Base-by-base conservation (phyloP, 2,113 vertebrate species). In the Cheirogaleus medius region DNA sequence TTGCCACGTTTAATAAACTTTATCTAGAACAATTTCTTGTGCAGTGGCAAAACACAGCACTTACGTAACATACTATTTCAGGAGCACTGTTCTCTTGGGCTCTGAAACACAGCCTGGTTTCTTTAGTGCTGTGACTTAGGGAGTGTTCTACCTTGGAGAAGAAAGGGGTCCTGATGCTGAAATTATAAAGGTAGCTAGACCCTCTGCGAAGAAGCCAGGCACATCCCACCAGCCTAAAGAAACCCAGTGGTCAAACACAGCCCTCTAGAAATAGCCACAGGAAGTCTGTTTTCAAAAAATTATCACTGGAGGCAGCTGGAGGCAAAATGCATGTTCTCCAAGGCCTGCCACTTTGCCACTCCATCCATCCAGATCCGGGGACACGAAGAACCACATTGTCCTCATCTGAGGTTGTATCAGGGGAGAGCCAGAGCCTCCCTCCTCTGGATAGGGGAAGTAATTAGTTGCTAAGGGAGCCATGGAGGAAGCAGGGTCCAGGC, bases 31-130 rank as follows among this genome's bases (percentile, higher is more conserved):
- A 49, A 93, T 97, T 97, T 97, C 96, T 98, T 98, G 93, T 95
- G 96, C 42, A 25, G 86, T 92, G 89, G 96, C 96, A 96, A 93
- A 96, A 95, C 94, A 90, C 74, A 81, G 95, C 91, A 78, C 91
- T 98, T 98, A 98, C 68, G 92, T 98, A 98, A 98, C 6, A 0
- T 25, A 39, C 97, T 98, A 98, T 98, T 98, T 98, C 95, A 97
- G 97, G 96, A 96, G 54, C 68, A 64, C 88, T 91, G 93, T 90
- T 97, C 97, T 98, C 97, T 87, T 86, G 97, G 97, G 96, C 93
- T 96, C 76, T 39, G 87, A 93, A 80, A 54, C 58, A 89, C 68
- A 97, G 80, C 92, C 90, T 77, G 34, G 13, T 80, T 97, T 96
- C 94, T 91, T 81, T 47, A 80, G 93, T 68, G 87, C 94, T 83